Conservation (phyloP, 2,888 invertebrate genomes). For the Drosophila picticornis region DNA sequence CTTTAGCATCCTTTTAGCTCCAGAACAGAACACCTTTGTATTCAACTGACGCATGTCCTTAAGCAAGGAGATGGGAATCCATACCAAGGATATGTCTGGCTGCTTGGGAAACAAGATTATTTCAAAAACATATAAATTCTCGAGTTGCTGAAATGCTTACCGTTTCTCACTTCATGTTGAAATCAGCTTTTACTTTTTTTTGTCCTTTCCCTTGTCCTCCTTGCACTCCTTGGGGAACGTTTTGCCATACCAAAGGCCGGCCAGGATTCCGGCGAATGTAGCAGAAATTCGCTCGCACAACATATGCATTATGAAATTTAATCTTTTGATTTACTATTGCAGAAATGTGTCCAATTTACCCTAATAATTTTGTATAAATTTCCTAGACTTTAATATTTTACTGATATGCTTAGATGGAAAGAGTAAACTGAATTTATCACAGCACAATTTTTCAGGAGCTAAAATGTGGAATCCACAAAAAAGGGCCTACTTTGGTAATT, state of each 20-base stretch:
- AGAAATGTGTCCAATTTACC: conserved; percentile 4
- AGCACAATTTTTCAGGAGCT: neutral
- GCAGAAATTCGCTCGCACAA: conserved; percentile 65
- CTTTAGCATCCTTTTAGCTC: neutral
- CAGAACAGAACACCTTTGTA: no score
- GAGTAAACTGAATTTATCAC: conserved; percentile 20
- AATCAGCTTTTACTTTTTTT: conserved; percentile 28
- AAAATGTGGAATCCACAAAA: neutral
- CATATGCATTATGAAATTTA: conserved; percentile 46
- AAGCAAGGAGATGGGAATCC: neutral
- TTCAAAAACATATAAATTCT: neutral
- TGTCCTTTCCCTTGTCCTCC: conserved; percentile 17
- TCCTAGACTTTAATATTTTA: conserved; percentile 1
- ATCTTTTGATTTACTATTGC: neutral
- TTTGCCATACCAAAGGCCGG: conserved; percentile 63
- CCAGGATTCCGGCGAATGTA: conserved; percentile 53
- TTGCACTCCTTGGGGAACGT: conserved; percentile 44
- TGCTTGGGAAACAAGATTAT: neutral
- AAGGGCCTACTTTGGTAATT: conserved; percentile 32
- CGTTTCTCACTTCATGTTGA: neutral
- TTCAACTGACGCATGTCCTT: neutral
- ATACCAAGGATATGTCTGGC: neutral
- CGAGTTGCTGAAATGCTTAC: neutral
- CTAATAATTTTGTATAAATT: conserved; percentile 26
- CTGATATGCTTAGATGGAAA: conserved; percentile 4